phyloP scores from a whole-genome alignment of 2,888 invertebrate species.

The Tridacna crocea region DNA sequence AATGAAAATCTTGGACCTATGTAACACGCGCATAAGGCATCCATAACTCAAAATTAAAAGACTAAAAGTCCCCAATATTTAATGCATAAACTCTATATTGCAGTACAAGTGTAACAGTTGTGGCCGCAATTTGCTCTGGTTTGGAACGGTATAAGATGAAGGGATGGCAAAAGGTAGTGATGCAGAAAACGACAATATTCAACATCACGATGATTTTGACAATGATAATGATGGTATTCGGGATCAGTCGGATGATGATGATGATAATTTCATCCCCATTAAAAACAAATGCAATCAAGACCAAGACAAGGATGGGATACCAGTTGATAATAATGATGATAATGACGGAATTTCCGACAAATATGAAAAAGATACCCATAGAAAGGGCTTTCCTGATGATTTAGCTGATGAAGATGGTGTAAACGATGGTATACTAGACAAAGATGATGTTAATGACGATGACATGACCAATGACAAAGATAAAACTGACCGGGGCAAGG shows the following conservation, averaged over 20 bases:
- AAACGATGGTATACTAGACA: constrained; percentile 74
- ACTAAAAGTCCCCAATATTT: too few relatives aligned
- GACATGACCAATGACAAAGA: constrained; percentile 74
- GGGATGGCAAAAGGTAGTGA: constrained; percentile 55
- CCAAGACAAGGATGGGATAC: constrained; percentile 74
- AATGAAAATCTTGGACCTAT: too few relatives aligned
- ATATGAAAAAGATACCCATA: constrained; percentile 57
- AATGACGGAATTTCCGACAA: constrained; percentile 76
- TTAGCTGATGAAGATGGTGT: constrained; percentile 72
- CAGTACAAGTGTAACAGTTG: constrained; percentile 33
- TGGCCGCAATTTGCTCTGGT: constrained; percentile 44
- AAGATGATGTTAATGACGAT: constrained; percentile 67
- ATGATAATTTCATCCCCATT: constrained; percentile 80
- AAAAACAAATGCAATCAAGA: constrained; percentile 70
- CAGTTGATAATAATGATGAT: constrained; percentile 80
- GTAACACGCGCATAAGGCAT: too few relatives aligned
- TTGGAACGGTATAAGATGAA: constrained; percentile 64
- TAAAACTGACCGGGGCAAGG: constrained; percentile 73
- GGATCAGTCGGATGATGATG: constrained; percentile 66
- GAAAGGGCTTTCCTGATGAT: constrained; percentile 71
- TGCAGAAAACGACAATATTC: constrained; percentile 76
- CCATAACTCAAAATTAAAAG: too few relatives aligned
- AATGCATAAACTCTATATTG: neutral
- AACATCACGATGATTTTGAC: constrained; percentile 61
- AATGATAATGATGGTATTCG: constrained; percentile 74